Percentiles rank a stretch among this genome's conserved stretches.
Evolutionary conservation across 2,888 invertebrate species (phyloP).

Genomic region (Hetaerina titia): DNA sequence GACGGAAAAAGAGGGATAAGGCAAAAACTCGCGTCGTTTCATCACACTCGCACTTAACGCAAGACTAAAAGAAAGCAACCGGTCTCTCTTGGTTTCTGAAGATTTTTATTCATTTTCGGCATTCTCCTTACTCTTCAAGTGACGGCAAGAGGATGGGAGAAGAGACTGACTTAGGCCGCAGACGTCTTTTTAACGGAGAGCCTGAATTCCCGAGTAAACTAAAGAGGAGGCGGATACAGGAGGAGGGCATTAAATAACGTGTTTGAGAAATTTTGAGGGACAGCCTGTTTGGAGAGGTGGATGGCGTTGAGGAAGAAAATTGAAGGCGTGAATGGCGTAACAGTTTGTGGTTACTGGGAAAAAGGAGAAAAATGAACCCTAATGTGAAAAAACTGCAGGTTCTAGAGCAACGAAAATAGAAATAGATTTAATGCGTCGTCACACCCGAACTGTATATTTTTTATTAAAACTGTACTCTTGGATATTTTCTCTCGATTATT

Average conservation of each 20-base stretch:
- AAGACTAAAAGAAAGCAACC: neutral
- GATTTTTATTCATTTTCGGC: conserved; percentile 10
- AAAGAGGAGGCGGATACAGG: neutral
- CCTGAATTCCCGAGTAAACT: neutral
- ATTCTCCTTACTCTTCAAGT: neutral
- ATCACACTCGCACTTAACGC: neutral
- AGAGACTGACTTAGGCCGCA: neutral
- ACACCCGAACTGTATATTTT: too few relatives aligned
- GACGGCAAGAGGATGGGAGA: neutral
- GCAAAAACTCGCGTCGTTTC: neutral
- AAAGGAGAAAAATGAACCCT: neutral
- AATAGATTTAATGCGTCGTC: too few relatives aligned
- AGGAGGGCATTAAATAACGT: neutral
- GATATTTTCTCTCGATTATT: too few relatives aligned
- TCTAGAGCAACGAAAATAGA: too few relatives aligned
- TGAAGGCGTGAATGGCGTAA: neutral
- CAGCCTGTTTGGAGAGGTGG: neutral
- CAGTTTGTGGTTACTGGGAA: neutral
- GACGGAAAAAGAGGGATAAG: neutral
- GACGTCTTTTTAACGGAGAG: neutral
- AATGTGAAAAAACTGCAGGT: too few relatives aligned
- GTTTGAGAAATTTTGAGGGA: neutral
- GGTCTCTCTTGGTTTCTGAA: neutral
- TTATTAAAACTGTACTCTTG: too few relatives aligned
- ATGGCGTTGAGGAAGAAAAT: neutral